A percentile compares a stretch with the other conserved stretches of the same genome.
Conservation (phyloP, 2,888 invertebrate genomes). For the Torymus texanus region DNA sequence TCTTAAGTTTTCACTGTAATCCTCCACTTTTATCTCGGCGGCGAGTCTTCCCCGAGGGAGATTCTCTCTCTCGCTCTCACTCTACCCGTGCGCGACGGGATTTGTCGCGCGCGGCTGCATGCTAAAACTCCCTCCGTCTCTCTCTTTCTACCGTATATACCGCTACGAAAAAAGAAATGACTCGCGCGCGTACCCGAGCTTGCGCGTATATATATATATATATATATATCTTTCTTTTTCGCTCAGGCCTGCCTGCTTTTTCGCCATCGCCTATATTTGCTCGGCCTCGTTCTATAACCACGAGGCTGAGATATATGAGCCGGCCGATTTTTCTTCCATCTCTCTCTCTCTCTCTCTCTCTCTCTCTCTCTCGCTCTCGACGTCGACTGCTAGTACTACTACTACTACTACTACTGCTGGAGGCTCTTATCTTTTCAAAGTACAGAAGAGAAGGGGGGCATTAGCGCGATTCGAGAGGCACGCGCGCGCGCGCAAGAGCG, state of each 20-base stretch:
- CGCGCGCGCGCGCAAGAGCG: neutral
- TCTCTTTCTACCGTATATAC: no score
- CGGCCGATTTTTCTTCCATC: neutral
- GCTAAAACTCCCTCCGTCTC: no score
- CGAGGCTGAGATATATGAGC: neutral
- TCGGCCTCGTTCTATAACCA: conserved; percentile 12
- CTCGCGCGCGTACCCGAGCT: no score
- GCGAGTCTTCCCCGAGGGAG: conserved; percentile 1
- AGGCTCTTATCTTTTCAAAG: conserved; percentile 23
- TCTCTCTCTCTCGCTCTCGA: no score
- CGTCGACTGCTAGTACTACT: no score
- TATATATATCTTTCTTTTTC: no score
- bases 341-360: no score
- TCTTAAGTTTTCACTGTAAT: conserved; percentile 39
- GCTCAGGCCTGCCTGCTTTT: neutral
- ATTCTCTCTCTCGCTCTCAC: neutral
- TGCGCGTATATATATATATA: no score
- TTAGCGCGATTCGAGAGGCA: conserved; percentile 13
- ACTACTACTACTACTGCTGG: neutral
- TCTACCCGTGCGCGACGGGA: no score
- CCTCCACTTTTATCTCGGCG: conserved; percentile 20
- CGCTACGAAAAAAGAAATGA: no score
- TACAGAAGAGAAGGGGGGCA: neutral
- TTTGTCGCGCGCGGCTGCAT: no score
- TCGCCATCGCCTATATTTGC: neutral